Conservation (phyloP, 2,888 invertebrate genomes). For the Drosophila parthenogenetica region DNA sequence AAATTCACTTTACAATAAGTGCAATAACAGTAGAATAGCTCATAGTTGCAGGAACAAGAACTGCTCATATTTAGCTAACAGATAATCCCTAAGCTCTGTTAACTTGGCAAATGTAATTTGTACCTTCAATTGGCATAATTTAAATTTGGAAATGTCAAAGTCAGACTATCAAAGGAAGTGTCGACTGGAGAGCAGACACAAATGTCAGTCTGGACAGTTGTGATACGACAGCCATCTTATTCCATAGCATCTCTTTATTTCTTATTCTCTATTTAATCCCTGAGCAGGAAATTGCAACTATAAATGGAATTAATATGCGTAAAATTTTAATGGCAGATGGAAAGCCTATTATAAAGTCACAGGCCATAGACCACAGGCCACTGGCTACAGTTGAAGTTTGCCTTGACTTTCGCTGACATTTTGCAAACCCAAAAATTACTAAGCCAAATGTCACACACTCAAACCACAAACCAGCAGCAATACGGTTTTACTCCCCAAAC, state of each 20-base stretch:
- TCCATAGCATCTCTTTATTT: not conserved
- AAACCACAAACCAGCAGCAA: conserved; percentile 21
- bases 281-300: conserved; percentile 27
- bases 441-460: conserved; percentile 57
- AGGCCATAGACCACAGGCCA: conserved; percentile 21
- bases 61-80: not conserved
- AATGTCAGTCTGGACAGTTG: conserved; percentile 22
- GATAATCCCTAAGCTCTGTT: not conserved
- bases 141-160: conserved; percentile 29
- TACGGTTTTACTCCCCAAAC: conserved; percentile 10
- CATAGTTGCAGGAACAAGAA: not conserved
- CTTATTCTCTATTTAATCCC: conserved; percentile 26
- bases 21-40: not conserved
- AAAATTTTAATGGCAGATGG: conserved; percentile 71
- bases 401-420: conserved; percentile 73
- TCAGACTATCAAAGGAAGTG: conserved; percentile 17
- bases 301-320: conserved; percentile 72
- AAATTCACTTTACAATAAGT: not conserved
- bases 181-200: conserved; percentile 4
- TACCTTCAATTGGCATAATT: conserved; percentile 28
- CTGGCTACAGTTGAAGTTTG: conserved; percentile 48
- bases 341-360: conserved; percentile 68
- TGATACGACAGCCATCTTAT: not conserved
- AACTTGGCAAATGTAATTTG: conserved; percentile 38
- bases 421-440: conserved; percentile 48